phyloP scores from a whole-genome alignment of 2,113 vertebrate species.

The Gorilla gorilla region DNA sequence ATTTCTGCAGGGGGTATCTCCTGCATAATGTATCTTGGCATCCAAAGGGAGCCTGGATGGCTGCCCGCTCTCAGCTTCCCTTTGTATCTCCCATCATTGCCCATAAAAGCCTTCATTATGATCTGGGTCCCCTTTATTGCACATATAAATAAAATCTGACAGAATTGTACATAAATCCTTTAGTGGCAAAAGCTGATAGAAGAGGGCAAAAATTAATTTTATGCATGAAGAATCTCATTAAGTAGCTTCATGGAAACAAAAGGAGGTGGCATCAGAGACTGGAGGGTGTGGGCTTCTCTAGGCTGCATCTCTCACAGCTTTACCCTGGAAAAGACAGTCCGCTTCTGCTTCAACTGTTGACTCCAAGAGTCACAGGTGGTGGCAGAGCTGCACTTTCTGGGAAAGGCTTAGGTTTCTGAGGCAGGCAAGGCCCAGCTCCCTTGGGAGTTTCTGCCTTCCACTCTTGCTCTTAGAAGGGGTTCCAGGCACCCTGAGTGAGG shows the following conservation, averaged over 20 bases:
- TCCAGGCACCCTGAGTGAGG: background rate
- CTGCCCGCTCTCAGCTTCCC: conserved; percentile 56
- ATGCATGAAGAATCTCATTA: conserved; percentile 86
- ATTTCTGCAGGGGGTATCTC: background rate
- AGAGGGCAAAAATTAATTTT: conserved; percentile 84
- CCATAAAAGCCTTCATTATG: conserved; percentile 78
- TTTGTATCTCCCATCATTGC: conserved; percentile 74
- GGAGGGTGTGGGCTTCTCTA: background rate
- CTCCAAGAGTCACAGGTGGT: rapidly evolving
- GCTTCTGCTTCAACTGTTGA: background rate
- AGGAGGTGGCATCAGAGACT: conserved; percentile 62
- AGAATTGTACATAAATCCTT: conserved; percentile 81
- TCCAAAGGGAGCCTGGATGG: conserved; percentile 5
- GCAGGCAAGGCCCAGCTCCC: background rate
- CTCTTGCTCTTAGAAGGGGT: background rate
- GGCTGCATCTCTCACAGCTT: background rate
- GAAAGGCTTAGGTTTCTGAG: background rate
- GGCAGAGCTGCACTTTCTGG: background rate
- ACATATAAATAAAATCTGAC: conserved; percentile 83
- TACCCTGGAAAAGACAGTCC: background rate
- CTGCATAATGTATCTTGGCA: conserved; percentile 51
- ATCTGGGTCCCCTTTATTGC: conserved; percentile 72
- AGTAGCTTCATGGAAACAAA: conserved; percentile 79
- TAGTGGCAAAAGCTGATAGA: conserved; percentile 76
- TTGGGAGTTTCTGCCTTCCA: background rate